Base-by-base conservation (phyloP, 2,797 vertebrate genomes). In the Acrossocheilus wenchowensis region DNA sequence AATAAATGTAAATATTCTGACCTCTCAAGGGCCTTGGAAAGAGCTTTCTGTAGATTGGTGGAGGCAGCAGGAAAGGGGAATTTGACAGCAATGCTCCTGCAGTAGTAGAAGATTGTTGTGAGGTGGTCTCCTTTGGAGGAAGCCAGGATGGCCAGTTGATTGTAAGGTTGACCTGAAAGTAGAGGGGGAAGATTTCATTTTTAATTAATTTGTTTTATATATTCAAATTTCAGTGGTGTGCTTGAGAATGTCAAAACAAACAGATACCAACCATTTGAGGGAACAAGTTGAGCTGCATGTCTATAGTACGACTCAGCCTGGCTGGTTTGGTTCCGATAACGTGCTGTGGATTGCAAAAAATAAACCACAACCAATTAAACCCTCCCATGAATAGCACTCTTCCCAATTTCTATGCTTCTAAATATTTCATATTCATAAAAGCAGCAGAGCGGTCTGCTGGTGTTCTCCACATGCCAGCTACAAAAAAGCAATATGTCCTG, bases 51-150 rank as follows among this genome's bases (percentile, higher is more conserved):
- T 92, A 99, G 94, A 93, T 99, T 99, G 90, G 98, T 99, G 93
- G 98, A 99, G 88, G 98, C 98, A 82, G 98, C 98, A 89, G 98
- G 98, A 94, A 99, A 99, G 85, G 98, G 98, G 92, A 99, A 99
- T 93, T 99, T 99, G 92, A 99, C 98, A 71, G 98, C 98, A 79
- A 99, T 99, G 95, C 98, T 99, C 95, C 98, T 97, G 95, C 98
- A 99, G 97, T 99, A 99, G 97, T 99, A 99, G 96, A 99, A 99
- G 96, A 99, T 99, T 89, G 98, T 99, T 93, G 98, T 99, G 92
- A 99, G 97, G 93, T 99, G 98, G 92, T 99, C 98, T 94, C 98
- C 98, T 95, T 99, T 99, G 82, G 98, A 99, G 85, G 98, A 99
- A 90, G 98, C 98, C 93, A 99, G 92, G 93, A 99, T 99, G 92